Evolutionary conservation across 2,797 vertebrate genomes (phyloP).

Genomic region (Coluber constrictor): DNA sequence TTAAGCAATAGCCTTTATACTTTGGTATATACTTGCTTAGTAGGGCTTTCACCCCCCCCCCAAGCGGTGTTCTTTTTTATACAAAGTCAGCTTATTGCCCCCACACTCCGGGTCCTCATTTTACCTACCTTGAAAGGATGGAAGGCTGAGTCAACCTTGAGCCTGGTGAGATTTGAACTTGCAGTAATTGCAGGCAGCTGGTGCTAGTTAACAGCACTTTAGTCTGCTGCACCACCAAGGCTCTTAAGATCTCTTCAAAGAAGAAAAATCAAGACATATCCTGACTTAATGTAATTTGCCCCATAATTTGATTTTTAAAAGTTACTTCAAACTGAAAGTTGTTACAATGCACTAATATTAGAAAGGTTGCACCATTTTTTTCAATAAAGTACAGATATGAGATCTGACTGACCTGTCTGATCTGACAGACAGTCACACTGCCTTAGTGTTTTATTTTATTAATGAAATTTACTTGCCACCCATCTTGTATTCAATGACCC

Average conservation of each 20-base stretch:
- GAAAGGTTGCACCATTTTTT: neutral
- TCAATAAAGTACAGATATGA: neutral
- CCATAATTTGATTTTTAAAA: neutral
- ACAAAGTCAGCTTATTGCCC: too few relatives aligned
- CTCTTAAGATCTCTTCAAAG: neutral
- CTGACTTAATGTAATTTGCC: neutral
- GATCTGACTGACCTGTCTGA: neutral
- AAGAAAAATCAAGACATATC: neutral
- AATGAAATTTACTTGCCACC: neutral
- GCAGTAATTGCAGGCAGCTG: too few relatives aligned
- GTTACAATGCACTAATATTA: neutral
- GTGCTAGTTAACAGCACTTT: too few relatives aligned
- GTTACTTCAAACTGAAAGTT: neutral
- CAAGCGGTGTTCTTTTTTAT: too few relatives aligned
- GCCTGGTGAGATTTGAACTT: too few relatives aligned
- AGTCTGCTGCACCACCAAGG: neutral
- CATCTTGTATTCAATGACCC: neutral
- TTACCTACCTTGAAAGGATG: too few relatives aligned
- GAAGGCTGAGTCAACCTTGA: too few relatives aligned
- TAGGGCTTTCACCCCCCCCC: too few relatives aligned
- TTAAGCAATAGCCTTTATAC: too few relatives aligned
- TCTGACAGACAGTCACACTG: neutral
- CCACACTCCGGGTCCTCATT: too few relatives aligned
- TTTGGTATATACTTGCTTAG: too few relatives aligned
- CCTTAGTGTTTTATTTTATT: neutral